Evolutionary conservation across 2,888 invertebrate genomes (phyloP).

Genomic region (Cremastinae sp.): DNA sequence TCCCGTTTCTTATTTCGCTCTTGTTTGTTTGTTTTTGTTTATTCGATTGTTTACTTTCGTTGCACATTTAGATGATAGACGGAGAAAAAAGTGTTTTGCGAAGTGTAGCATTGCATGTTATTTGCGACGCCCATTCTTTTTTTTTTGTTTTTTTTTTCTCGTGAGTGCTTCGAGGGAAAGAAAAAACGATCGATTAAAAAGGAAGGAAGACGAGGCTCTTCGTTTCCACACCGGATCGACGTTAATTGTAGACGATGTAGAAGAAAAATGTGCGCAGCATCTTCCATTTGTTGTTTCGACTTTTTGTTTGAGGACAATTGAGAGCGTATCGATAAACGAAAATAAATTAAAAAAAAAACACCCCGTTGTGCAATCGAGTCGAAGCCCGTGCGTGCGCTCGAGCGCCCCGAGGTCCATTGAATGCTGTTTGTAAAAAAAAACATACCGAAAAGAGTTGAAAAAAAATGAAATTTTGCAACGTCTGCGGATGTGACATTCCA

Average conservation of each 20-base stretch:
- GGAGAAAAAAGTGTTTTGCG: too few relatives aligned
- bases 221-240: conserved; percentile 13
- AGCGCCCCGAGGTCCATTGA: background rate
- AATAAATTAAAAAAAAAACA: conserved; percentile 7
- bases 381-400: conserved; percentile 10
- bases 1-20: conserved; percentile 21
- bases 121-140: background rate
- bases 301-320: background rate
- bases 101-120: too few relatives aligned
- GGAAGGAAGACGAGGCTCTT: conserved; percentile 8
- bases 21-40: conserved; percentile 7
- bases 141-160: conserved; percentile 13
- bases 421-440: background rate
- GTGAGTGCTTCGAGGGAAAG: conserved; percentile 23
- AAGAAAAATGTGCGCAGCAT: conserved; percentile 20
- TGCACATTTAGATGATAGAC: background rate
- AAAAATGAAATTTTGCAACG: background rate
- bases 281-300: conserved; percentile 8
- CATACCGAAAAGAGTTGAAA: too few relatives aligned
- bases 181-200: conserved; percentile 54
- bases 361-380: background rate
- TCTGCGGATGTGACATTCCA: background rate
- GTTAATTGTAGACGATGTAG: background rate
- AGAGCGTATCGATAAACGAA: too few relatives aligned
- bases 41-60: background rate